These are phyloP conservation scores for Sphaerodactylus townsendi DNA, from an alignment of 2,113 vertebrate species.

Conservation along the genomic window DNA sequence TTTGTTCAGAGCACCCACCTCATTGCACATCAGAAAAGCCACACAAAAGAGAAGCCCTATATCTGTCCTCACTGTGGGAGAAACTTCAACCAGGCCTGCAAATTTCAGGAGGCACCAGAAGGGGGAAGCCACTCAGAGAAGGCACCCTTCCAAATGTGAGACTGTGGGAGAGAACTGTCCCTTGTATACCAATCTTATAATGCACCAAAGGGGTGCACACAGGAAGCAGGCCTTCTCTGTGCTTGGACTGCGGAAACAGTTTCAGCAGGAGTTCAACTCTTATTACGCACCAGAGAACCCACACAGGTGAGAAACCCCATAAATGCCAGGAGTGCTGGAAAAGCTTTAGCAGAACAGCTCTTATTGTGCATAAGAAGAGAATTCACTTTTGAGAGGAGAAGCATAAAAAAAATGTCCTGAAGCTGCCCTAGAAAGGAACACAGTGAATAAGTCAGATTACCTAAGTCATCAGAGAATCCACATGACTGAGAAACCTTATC, in stretches of 20 bases:
- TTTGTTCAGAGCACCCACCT: conserved; percentile 32
- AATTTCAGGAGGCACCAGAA: conserved; percentile 49
- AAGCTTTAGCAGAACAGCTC: conserved; percentile 12
- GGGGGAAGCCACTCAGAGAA: conserved; percentile 7
- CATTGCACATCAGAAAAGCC: conserved; percentile 26
- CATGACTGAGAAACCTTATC: conserved; percentile 27
- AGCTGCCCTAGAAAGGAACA: conserved; percentile 21
- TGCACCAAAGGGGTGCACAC: conserved; percentile 25
- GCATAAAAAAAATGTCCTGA: conserved; percentile 16
- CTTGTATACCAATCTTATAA: conserved; percentile 17
- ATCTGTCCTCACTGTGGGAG: conserved; percentile 17
- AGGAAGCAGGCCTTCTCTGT: conserved; percentile 8
- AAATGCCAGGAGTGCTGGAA: conserved; percentile 35
- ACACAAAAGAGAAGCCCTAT: conserved; percentile 3
- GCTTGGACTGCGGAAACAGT: conserved; percentile 25
- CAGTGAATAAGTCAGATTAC: conserved; percentile 7
- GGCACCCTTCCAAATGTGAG: conserved; percentile 5
- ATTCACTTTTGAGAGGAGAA: conserved; percentile 14
- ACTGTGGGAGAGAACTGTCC: conserved; percentile 20
- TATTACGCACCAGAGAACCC: conserved; percentile 6
- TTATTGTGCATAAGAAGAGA: conserved; percentile 9
- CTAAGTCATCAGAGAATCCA: conserved; percentile 29
- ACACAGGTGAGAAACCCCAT: conserved; percentile 21
- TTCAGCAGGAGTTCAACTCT: conserved; percentile 29
- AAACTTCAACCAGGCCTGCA: conserved; percentile 21